These are phyloP conservation scores for Osmerus mordax DNA, from an alignment of 2,113 vertebrate genomes.

Conservation along the genomic window DNA sequence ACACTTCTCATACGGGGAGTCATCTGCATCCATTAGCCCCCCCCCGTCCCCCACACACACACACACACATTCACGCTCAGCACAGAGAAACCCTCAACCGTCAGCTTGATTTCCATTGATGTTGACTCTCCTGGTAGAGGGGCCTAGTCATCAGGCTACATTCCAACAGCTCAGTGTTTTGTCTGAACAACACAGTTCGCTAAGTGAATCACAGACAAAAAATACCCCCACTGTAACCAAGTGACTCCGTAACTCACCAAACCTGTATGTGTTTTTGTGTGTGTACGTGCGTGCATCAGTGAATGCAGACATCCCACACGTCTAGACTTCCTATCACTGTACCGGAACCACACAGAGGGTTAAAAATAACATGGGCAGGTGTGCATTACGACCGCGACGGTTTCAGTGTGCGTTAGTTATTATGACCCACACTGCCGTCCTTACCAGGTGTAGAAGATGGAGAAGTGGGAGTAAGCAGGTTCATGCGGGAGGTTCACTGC, in stretches of 20 bases:
- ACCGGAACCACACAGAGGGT: background rate
- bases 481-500: too few species aligned
- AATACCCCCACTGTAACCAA: too few species aligned
- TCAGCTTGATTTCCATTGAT: too few species aligned
- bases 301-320: background rate
- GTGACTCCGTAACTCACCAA: too few species aligned
- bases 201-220: too few species aligned
- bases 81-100: too few species aligned
- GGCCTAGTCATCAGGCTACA: background rate
- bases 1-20: too few species aligned
- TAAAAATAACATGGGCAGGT: conserved; percentile 1
- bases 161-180: background rate
- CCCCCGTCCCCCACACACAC: too few species aligned
- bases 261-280: too few species aligned
- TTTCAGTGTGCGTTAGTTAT: background rate
- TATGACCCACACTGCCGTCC: background rate
- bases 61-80: too few species aligned
- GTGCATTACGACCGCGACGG: background rate
- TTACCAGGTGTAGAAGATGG: background rate
- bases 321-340: conserved; percentile 5
- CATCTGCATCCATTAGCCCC: too few species aligned
- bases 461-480: background rate
- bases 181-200: background rate
- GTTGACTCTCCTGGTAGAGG: too few species aligned
- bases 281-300: background rate